Evolutionary conservation across 2,888 invertebrate genomes (phyloP), one percentile per base, ranked within the genome.

Genomic region (Heliconius charithonia): DNA sequence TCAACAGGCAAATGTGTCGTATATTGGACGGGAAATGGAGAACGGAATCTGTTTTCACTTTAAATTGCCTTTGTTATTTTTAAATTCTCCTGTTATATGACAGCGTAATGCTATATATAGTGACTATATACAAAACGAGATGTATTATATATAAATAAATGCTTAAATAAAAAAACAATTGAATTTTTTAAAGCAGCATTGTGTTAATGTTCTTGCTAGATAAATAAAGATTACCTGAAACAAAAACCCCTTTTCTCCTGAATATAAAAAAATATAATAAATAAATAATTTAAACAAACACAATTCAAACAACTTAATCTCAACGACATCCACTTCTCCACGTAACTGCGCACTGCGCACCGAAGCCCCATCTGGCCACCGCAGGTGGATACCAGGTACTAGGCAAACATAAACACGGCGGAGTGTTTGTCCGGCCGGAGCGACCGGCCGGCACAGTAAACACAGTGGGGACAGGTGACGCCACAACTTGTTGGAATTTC

Each of bases 381-480:
- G 83, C 91, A 89, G 90, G 90, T 90, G 91, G 90, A 85, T 87
- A 85, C 73, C 67, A 32, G 78, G 67, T 74, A 77, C 73, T 45
- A 71, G 75, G 83, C 85, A 87, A 90, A 90, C 86, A 90, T 84
- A 87, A 89, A 88, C 85, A 89, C 75, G 27, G 27, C 29, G 72
- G 69, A 79, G 79, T 91, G 88, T 90, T 90, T 90, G 88, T 80
- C 79, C 83, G 84, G 85, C 82, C 82, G 83, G 80, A 37, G 37
- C 84, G 83, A 84, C 83, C 85, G 82, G 59, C 82, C 82, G 83
- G 80, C 80, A 78, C 78, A 82, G 79, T 81, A 79, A 82, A 83
- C 56, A 72, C 59, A 72, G 32, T 32, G 72, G 81, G 51, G 77
- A 80, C 83, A 83, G 83, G 83, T 83, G 84, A 81, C 80, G 78